These are phyloP conservation scores for Halesus radiatus DNA, from an alignment of 1,140 invertebrate genomes.

Conservation along the genomic window DNA sequence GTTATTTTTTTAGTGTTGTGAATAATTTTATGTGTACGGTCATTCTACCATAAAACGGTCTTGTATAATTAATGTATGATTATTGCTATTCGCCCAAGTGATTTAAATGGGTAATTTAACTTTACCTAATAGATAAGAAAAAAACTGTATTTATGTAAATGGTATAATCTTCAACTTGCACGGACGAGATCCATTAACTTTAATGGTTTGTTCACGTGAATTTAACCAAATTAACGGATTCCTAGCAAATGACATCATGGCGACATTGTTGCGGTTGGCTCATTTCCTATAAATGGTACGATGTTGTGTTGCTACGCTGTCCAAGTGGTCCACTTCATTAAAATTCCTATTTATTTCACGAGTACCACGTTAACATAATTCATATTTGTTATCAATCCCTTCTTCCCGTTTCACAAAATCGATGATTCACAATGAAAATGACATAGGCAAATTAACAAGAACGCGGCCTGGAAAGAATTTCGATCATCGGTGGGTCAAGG, in stretches of 20 bases:
- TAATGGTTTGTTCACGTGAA: background rate
- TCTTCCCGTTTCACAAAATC: background rate
- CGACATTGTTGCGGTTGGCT: slow-evolving; percentile 14
- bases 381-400: background rate
- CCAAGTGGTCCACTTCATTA: background rate
- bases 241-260: slow-evolving; percentile 6
- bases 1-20: too few relatives aligned
- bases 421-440: background rate
- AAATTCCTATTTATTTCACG: background rate
- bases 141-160: background rate
- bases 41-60: too few relatives aligned
- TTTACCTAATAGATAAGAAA: too few relatives aligned
- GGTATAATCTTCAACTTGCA: background rate
- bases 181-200: background rate
- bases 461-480: background rate
- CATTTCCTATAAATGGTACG: slow-evolving; percentile 6
- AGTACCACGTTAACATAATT: background rate
- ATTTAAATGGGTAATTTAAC: too few relatives aligned
- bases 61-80: too few relatives aligned
- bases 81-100: too few relatives aligned
- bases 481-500: slow-evolving; percentile 16
- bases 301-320: background rate
- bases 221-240: background rate
- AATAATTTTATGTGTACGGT: too few relatives aligned
- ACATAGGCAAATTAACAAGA: background rate